These are phyloP conservation scores for Resseliella maxima DNA, from an alignment of 2,888 invertebrate genomes.

Conservation along the genomic window DNA sequence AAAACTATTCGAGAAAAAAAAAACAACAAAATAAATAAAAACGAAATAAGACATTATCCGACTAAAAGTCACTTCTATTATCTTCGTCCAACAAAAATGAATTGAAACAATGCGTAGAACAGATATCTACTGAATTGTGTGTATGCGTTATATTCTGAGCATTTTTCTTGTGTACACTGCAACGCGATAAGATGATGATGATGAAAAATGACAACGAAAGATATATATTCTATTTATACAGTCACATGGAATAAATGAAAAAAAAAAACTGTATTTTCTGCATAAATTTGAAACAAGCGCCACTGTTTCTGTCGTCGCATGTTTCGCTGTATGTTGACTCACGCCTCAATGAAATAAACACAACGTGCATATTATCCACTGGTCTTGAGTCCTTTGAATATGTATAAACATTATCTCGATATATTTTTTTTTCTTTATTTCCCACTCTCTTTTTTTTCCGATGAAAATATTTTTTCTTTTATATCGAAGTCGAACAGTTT, in stretches of 20 bases:
- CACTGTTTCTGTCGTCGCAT: background rate
- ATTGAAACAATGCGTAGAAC: background rate
- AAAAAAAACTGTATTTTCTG: background rate
- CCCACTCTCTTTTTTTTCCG: too few relatives aligned
- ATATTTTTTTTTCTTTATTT: too few relatives aligned
- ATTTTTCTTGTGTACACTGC: background rate
- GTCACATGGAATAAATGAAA: background rate
- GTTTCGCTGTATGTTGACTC: background rate
- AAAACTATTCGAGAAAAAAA: too few relatives aligned
- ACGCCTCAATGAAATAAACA: background rate
- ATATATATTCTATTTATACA: slow-evolving; percentile 1
- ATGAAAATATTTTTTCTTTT: slow-evolving; percentile 22
- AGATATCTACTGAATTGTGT: background rate
- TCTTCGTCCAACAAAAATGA: background rate
- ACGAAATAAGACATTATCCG: background rate
- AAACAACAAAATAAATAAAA: background rate
- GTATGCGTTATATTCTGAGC: background rate
- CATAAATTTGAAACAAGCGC: background rate
- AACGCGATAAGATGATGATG: slow-evolving; percentile 1
- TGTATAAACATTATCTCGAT: slow-evolving; percentile 20
- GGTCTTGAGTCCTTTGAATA: background rate
- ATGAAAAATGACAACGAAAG: slow-evolving; percentile 4
- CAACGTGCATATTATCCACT: background rate
- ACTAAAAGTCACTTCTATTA: background rate
- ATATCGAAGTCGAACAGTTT: background rate